These are phyloP conservation scores for Apodemia duryi DNA, from an alignment of 2,888 invertebrate species.

Conservation along the genomic window DNA sequence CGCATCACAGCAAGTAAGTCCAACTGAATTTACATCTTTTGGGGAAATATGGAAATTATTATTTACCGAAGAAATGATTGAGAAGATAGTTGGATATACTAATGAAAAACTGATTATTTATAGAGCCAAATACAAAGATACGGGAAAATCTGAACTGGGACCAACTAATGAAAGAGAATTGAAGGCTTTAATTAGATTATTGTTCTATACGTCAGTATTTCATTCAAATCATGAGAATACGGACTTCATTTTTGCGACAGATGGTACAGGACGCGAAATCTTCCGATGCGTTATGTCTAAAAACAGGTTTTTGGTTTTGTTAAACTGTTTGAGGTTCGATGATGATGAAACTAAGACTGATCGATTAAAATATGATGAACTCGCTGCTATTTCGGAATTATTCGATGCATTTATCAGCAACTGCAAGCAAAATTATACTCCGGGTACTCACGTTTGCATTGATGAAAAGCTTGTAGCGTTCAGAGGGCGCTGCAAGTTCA, in stretches of 20 bases:
- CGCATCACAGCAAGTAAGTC: constrained; percentile 6
- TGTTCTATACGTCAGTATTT: constrained; percentile 26
- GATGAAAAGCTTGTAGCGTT: constrained; percentile 12
- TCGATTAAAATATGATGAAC: constrained; percentile 22
- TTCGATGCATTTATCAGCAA: background rate
- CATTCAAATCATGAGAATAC: constrained; percentile 24
- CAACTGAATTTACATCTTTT: constrained; percentile 11
- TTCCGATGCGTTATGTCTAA: constrained; percentile 32
- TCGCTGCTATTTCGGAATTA: constrained; percentile 16
- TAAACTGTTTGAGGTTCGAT: constrained; percentile 24
- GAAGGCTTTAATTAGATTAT: constrained; percentile 25
- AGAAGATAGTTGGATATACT: background rate
- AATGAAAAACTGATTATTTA: constrained; percentile 3
- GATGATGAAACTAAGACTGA: constrained; percentile 27
- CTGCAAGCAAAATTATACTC: constrained; percentile 11
- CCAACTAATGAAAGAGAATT: constrained; percentile 21
- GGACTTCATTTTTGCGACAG: constrained; percentile 28
- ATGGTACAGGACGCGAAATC: constrained; percentile 31
- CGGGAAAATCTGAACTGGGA: constrained; percentile 17
- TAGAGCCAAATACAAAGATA: constrained; percentile 19
- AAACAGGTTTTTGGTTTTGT: constrained; percentile 19
- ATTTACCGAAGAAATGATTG: constrained; percentile 2
- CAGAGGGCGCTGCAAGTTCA: constrained; percentile 3
- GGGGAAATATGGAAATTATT: constrained; percentile 13
- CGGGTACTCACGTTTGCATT: constrained; percentile 6